Conservation (phyloP, 1,140 invertebrate species). For the Diorhabda sublineata region DNA sequence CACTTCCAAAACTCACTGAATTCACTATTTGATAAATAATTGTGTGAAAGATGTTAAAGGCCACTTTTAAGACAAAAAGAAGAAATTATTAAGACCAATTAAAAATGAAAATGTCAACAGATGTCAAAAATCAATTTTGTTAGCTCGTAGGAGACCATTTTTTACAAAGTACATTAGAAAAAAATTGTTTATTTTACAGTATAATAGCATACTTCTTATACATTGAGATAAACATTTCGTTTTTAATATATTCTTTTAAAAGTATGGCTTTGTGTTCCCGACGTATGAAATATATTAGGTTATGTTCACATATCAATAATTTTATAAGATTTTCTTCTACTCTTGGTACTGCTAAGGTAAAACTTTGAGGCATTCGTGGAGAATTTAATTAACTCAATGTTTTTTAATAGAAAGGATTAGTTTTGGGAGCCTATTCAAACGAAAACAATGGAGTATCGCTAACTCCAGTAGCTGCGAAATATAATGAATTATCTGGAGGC, state of each 20-base stretch:
- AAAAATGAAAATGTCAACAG: too few species aligned
- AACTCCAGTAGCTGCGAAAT: conserved; percentile 51
- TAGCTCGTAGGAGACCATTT: too few species aligned
- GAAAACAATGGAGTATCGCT: conserved; percentile 49
- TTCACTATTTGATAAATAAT: too few species aligned
- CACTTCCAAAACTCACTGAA: too few species aligned
- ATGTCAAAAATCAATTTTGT: too few species aligned
- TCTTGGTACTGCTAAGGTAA: conserved; percentile 19
- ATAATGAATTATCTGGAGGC: conserved; percentile 50
- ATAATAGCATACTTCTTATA: too few species aligned
- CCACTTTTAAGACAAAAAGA: too few species aligned
- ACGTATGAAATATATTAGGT: conserved; percentile 28
- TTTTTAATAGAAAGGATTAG: conserved; percentile 51
- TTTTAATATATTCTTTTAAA: not conserved
- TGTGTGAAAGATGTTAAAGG: too few species aligned
- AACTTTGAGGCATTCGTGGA: not conserved
- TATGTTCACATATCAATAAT: conserved; percentile 23
- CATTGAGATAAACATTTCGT: too few species aligned
- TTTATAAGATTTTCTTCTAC: conserved; percentile 26
- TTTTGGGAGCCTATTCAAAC: conserved; percentile 55
- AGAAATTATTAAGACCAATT: too few species aligned
- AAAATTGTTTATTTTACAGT: too few species aligned
- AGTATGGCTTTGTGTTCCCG: conserved; percentile 28
- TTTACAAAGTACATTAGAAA: too few species aligned
- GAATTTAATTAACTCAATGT: not conserved